These are phyloP conservation scores for Epinephelus fuscoguttatus DNA, from an alignment of 2,113 vertebrate genomes.

Conservation along the genomic window DNA sequence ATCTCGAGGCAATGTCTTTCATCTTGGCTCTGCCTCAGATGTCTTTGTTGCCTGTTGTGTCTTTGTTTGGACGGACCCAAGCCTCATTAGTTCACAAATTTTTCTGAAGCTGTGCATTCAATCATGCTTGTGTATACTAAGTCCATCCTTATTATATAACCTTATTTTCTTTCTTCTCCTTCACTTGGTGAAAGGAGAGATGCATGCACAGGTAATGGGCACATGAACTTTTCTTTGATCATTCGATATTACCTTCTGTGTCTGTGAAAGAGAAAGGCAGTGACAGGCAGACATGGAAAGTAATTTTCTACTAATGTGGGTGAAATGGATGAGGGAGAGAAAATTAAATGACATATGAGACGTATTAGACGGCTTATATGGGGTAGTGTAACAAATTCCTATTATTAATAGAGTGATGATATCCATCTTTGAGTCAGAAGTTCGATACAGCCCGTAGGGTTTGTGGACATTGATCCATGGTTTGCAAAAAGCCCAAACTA, in stretches of 20 bases:
- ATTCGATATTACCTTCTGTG: background rate
- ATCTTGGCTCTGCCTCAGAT: conserved; percentile 27
- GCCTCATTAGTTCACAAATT: conserved; percentile 26
- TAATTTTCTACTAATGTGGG: too few relatives aligned
- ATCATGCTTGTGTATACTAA: background rate
- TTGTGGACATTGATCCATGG: background rate
- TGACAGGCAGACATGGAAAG: background rate
- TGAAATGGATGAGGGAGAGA: background rate
- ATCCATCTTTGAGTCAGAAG: too few relatives aligned
- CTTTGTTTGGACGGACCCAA: background rate
- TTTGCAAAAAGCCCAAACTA: background rate
- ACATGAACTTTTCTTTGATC: conserved; percentile 15
- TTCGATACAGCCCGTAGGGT: too few relatives aligned
- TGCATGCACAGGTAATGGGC: background rate
- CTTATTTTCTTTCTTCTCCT: background rate
- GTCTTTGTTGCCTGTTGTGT: conserved; percentile 39
- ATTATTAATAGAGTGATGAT: background rate
- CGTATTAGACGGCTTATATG: background rate
- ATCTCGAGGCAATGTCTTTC: conserved; percentile 17
- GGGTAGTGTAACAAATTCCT: background rate
- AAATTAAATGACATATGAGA: background rate
- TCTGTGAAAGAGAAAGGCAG: background rate
- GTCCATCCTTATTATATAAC: background rate
- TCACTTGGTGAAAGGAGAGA: background rate
- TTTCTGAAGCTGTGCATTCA: conserved; percentile 6